These are phyloP conservation scores for Narcine bancroftii DNA, from an alignment of 2,113 vertebrate species.

Conservation along the genomic window DNA sequence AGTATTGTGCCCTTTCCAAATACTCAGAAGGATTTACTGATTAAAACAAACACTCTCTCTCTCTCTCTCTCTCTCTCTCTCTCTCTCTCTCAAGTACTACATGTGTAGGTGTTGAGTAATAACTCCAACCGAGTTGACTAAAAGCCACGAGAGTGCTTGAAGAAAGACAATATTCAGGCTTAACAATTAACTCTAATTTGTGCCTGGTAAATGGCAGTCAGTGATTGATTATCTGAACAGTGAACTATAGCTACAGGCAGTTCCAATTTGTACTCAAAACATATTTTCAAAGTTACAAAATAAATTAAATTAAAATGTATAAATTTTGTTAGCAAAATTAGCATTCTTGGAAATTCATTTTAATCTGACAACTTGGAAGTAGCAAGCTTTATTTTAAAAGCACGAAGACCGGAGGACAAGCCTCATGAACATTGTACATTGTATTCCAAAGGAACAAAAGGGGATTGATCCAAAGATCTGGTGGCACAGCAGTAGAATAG, in stretches of 20 bases:
- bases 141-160: slow-evolving; percentile 23
- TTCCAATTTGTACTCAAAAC: background rate
- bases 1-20: background rate
- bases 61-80: background rate
- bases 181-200: slow-evolving; percentile 22
- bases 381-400: background rate
- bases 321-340: background rate
- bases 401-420: background rate
- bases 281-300: slow-evolving; percentile 7
- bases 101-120: slow-evolving; percentile 28
- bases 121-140: background rate
- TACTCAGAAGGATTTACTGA: background rate
- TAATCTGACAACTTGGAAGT: background rate
- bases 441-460: background rate
- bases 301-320: slow-evolving; percentile 4
- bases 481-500: no score
- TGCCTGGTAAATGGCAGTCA: background rate
- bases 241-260: slow-evolving; percentile 13
- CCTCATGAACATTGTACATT: background rate
- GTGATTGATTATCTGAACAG: slow-evolving; percentile 25
- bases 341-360: background rate
- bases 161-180: background rate
- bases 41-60: background rate
- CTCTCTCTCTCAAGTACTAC: background rate
- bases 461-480: background rate